phyloP scores from a whole-genome alignment of 2,888 invertebrate species.

The Rhogogaster chlorosoma region DNA sequence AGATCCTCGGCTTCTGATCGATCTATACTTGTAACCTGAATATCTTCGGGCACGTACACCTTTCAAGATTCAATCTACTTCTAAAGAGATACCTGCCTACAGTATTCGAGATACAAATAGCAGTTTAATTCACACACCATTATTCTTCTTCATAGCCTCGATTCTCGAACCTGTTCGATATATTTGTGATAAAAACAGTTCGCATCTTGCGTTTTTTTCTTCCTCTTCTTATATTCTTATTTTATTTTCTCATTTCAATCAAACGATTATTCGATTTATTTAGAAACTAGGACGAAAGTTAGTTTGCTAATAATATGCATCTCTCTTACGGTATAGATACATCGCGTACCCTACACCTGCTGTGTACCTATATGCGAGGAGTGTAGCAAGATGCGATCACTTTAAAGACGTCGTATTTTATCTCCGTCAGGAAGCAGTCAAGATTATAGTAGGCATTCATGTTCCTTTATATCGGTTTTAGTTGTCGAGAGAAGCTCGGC shows the following conservation, averaged over 20 bases:
- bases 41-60: neutral
- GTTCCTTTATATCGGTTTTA: slow-evolving; percentile 17
- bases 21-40: slow-evolving; percentile 15
- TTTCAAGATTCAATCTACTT: slow-evolving; percentile 25
- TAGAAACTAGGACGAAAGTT: neutral
- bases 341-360: neutral
- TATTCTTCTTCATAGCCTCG: neutral
- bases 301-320: neutral
- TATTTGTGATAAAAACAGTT: neutral
- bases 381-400: slow-evolving; percentile 20
- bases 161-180: neutral
- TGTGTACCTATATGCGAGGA: neutral
- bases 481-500: slow-evolving; percentile 8
- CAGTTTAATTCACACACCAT: neutral
- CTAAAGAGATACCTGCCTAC: neutral
- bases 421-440: slow-evolving; percentile 23
- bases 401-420: slow-evolving; percentile 39
- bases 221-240: neutral
- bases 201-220: neutral
- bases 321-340: neutral
- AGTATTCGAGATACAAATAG: neutral
- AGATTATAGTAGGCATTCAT: slow-evolving; percentile 23
- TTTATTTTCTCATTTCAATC: neutral
- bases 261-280: too few relatives aligned
- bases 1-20: slow-evolving; percentile 21